phyloP scores from a whole-genome alignment of 1,140 invertebrate genomes.

The Helicoverpa zea region DNA sequence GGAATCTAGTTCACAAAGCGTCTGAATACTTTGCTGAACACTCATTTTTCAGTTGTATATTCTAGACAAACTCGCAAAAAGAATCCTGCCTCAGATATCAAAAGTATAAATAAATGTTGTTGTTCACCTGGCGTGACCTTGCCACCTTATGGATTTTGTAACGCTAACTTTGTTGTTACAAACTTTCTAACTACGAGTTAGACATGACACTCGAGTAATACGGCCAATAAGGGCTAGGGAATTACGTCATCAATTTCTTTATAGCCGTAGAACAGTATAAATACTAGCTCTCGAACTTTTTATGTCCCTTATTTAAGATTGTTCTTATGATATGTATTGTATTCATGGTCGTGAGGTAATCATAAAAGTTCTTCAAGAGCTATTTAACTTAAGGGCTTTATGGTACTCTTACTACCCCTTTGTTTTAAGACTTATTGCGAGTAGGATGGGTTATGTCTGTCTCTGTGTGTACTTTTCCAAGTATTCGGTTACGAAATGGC shows the following conservation, averaged over 20 bases:
- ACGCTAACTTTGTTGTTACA: constrained; percentile 60
- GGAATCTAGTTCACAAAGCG: constrained; percentile 15
- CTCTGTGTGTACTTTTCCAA: neutral
- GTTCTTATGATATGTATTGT: constrained; percentile 27
- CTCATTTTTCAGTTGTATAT: constrained; percentile 31
- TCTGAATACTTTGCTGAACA: constrained; percentile 25
- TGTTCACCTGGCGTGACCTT: constrained; percentile 54
- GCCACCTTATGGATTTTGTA: constrained; percentile 58
- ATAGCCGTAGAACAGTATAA: constrained; percentile 7
- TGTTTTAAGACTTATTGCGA: constrained; percentile 1
- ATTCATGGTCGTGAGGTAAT: constrained; percentile 23
- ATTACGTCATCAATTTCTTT: constrained; percentile 49
- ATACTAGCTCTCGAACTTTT: constrained; percentile 24
- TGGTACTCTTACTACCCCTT: constrained; percentile 16
- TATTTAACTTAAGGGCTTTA: constrained; percentile 36
- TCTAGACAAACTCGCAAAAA: constrained; percentile 38
- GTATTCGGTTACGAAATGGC: too few relatives aligned
- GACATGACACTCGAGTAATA: constrained; percentile 56
- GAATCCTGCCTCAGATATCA: neutral
- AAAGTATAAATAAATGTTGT: constrained; percentile 45
- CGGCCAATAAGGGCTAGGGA: constrained; percentile 45
- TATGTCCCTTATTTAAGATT: constrained; percentile 23
- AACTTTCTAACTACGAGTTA: constrained; percentile 53
- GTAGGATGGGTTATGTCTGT: constrained; percentile 12
- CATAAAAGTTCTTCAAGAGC: constrained; percentile 29